Evolutionary conservation across 2,888 invertebrate genomes (phyloP).

Genomic region (Leucophora obtusa): DNA sequence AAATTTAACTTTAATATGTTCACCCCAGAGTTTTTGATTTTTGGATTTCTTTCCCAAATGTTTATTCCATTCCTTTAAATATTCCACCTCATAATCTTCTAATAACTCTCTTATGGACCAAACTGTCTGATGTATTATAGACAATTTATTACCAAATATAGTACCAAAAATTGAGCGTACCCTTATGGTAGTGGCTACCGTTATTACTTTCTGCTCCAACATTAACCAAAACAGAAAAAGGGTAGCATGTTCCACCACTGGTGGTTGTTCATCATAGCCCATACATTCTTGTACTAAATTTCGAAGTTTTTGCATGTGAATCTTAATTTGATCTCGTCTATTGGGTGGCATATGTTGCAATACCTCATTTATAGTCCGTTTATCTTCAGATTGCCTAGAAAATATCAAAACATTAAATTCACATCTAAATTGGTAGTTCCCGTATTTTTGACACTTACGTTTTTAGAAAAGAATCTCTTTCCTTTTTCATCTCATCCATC

Average conservation of each 20-base stretch:
- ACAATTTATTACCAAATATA: conserved; percentile 79
- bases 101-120: conserved; percentile 79
- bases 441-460: conserved; percentile 55
- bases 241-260: conserved; percentile 83
- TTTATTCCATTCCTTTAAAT: conserved; percentile 79
- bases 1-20: conserved; percentile 67
- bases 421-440: background rate
- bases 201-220: conserved; percentile 81
- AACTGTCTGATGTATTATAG: conserved; percentile 82
- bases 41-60: conserved; percentile 38
- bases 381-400: conserved; percentile 37
- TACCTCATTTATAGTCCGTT: conserved; percentile 69
- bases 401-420: background rate
- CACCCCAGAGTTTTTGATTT: conserved; percentile 70
- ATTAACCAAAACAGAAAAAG: conserved; percentile 82
- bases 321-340: conserved; percentile 69
- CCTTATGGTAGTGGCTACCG: conserved; percentile 81
- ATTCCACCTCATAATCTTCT: conserved; percentile 80
- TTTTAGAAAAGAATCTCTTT: conserved; percentile 51
- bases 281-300: conserved; percentile 78
- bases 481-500: conserved; percentile 56
- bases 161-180: conserved; percentile 83
- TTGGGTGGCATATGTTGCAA: conserved; percentile 67
- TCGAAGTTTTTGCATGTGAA: conserved; percentile 75
- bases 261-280: conserved; percentile 80